These are phyloP conservation scores for Muschampia plurimacula DNA, from an alignment of 2,888 invertebrate species.

Conservation along the genomic window DNA sequence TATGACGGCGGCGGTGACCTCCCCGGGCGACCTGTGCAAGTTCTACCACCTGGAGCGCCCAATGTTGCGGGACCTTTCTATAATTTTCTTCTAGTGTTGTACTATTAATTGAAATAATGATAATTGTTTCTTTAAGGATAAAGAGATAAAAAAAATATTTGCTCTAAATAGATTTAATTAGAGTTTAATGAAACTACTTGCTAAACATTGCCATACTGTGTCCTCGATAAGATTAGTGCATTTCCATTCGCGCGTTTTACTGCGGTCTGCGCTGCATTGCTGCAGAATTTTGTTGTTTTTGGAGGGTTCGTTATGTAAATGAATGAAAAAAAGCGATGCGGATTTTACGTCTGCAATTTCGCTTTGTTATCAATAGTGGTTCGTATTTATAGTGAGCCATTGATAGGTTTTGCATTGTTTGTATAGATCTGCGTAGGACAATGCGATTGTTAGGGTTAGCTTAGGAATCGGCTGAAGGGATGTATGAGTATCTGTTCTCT, in stretches of 20 bases:
- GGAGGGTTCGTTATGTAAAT: conserved; percentile 37
- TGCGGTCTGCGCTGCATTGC: conserved; percentile 35
- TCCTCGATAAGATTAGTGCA: conserved; percentile 28
- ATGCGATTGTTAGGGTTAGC: background rate
- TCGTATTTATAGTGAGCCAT: background rate
- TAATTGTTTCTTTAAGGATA: too few species aligned
- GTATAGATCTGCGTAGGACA: background rate
- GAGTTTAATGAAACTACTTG: background rate
- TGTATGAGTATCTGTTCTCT: too few species aligned
- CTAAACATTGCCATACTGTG: conserved; percentile 13
- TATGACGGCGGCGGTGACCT: too few species aligned
- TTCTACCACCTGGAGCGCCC: too few species aligned
- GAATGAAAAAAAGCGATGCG: conserved; percentile 30
- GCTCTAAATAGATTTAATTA: too few species aligned
- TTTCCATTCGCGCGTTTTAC: conserved; percentile 28
- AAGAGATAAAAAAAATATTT: too few species aligned
- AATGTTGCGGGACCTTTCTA: too few species aligned
- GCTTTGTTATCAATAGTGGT: conserved; percentile 16
- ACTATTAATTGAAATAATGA: too few species aligned
- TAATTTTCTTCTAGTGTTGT: too few species aligned
- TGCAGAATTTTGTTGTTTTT: conserved; percentile 34
- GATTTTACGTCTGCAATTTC: conserved; percentile 27
- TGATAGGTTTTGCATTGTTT: background rate
- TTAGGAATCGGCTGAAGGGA: too few species aligned
- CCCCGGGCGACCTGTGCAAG: too few species aligned